These are phyloP conservation scores for Cactoblastis cactorum DNA, from an alignment of 2,888 invertebrate genomes.

Conservation along the genomic window DNA sequence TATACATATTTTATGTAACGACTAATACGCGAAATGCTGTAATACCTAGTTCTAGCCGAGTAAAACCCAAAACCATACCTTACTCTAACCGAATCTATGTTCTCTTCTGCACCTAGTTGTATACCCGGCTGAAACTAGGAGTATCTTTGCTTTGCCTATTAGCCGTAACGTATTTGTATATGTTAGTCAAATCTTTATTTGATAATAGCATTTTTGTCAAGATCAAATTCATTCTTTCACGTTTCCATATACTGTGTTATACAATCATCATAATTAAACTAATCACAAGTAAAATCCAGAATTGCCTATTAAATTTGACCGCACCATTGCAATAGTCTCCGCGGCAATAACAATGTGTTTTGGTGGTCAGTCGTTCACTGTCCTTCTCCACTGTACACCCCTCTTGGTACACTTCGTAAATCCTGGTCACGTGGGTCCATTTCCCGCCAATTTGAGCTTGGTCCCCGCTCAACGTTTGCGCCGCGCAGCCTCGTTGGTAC, in stretches of 20 bases:
- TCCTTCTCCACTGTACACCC: conserved; percentile 81
- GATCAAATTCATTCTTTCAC: too few species aligned
- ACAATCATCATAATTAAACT: conserved; percentile 7
- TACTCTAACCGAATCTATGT: too few species aligned
- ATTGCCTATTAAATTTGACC: conserved; percentile 15
- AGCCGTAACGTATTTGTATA: not conserved
- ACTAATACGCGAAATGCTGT: not conserved
- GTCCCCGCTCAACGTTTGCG: conserved; percentile 82
- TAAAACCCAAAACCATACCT: too few species aligned
- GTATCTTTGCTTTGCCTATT: too few species aligned
- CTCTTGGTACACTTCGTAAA: conserved; percentile 84
- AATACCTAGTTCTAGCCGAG: too few species aligned
- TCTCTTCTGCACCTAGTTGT: too few species aligned
- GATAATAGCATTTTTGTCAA: too few species aligned
- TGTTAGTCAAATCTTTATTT: too few species aligned
- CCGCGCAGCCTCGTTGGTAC: conserved; percentile 83
- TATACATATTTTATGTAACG: too few species aligned
- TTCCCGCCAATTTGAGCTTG: conserved; percentile 71
- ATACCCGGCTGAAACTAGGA: too few species aligned
- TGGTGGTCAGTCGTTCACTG: conserved; percentile 70
- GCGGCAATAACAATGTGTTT: conserved; percentile 86
- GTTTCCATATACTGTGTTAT: conserved; percentile 10
- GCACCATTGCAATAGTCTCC: conserved; percentile 84
- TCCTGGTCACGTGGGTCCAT: conserved; percentile 80
- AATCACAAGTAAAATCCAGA: conserved; percentile 17